These are phyloP conservation scores for Callitettix versicolor DNA, from an alignment of 1,140 invertebrate genomes.

Conservation along the genomic window DNA sequence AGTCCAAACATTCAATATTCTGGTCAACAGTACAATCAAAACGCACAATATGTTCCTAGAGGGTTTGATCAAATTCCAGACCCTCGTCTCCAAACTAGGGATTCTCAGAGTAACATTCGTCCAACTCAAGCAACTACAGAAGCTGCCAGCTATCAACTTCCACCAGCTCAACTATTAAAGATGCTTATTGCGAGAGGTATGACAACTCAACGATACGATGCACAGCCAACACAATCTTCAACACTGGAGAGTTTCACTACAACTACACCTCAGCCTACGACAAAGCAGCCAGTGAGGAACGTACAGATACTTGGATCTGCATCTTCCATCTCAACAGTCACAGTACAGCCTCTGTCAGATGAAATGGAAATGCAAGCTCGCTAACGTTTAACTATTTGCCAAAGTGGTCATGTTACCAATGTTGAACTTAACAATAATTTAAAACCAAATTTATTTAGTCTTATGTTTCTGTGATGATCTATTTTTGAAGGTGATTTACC, in stretches of 20 bases:
- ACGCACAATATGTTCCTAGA: background rate
- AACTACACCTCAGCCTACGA: slow-evolving; percentile 1
- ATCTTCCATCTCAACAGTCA: slow-evolving; percentile 5
- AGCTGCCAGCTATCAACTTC: slow-evolving; percentile 6
- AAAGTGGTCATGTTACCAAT: too few species aligned
- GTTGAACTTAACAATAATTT: too few species aligned
- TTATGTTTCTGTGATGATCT: too few species aligned
- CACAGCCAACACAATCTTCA: background rate
- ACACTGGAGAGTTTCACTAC: background rate
- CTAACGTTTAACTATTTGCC: too few species aligned
- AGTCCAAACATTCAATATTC: background rate
- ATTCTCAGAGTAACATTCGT: background rate
- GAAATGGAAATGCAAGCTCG: slow-evolving; percentile 11
- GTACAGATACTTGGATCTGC: slow-evolving; percentile 20
- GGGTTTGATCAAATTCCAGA: background rate
- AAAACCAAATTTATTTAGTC: too few species aligned
- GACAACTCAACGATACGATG: too few species aligned
- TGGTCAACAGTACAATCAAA: background rate
- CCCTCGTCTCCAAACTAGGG: background rate
- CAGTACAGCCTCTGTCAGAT: background rate
- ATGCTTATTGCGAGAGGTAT: slow-evolving; percentile 2
- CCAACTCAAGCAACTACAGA: background rate
- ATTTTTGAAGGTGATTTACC: too few species aligned
- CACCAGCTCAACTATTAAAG: slow-evolving; percentile 10
- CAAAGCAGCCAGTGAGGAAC: slow-evolving; percentile 18